Percentiles rank a stretch among this genome's conserved stretches.
Evolutionary conservation across 64 coral and sea anemone species (phyloP).

Genomic region (Stichodactyla mertensii): DNA sequence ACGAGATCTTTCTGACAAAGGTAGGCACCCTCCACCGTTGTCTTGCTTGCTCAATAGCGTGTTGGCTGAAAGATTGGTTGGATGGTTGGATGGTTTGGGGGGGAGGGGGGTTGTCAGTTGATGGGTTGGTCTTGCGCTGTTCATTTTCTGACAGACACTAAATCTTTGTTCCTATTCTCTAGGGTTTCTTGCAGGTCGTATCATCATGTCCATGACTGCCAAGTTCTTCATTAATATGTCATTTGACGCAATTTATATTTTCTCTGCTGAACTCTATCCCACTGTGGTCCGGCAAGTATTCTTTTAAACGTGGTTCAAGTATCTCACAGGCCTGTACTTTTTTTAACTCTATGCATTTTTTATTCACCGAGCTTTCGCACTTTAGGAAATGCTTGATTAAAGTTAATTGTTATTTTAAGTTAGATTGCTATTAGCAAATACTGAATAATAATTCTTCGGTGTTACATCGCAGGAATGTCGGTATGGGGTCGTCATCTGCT

Average conservation of each 20-base stretch:
- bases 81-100: no score
- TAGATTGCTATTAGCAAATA: no score
- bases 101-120: no score
- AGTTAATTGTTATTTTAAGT: no score
- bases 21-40: background rate
- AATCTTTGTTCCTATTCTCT: background rate
- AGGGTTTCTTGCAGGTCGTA: constrained; percentile 29
- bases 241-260: constrained; percentile 18
- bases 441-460: no score
- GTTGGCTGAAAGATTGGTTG: no score
- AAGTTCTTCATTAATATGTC: constrained; percentile 27
- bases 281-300: constrained; percentile 22
- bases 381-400: no score
- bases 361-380: no score
- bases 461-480: constrained; percentile 42
- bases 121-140: no score
- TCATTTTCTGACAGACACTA: background rate
- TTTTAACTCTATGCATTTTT: no score
- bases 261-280: constrained; percentile 36
- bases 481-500: constrained; percentile 63
- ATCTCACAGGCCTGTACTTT: no score
- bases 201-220: constrained; percentile 25
- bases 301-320: background rate
- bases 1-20: constrained; percentile 20
- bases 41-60: no score